phyloP scores from a whole-genome alignment of 2,888 invertebrate species.

The Chymomyza procnemis region DNA sequence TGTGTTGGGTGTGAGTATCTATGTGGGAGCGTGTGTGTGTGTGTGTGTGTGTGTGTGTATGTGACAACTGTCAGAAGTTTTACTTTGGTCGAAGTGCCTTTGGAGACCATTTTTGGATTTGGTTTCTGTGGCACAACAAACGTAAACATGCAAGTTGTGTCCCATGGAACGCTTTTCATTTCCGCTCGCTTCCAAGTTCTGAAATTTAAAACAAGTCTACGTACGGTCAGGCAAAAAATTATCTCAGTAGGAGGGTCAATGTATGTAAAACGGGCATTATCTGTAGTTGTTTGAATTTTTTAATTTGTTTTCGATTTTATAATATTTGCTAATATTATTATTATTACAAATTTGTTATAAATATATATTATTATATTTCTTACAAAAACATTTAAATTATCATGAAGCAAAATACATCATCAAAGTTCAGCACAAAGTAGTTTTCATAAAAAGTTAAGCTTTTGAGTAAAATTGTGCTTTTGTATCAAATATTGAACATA shows the following conservation, averaged over 20 bases:
- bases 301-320: no score
- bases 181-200: constrained; percentile 15
- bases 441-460: no score
- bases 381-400: no score
- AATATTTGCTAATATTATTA: no score
- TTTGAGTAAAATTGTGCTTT: no score
- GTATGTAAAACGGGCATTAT: no score
- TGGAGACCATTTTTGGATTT: constrained; percentile 56
- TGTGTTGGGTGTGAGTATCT: neutral
- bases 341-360: no score
- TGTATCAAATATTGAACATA: no score
- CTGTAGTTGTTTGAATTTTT: no score
- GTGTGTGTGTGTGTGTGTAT: constrained; percentile 11
- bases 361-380: no score
- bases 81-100: constrained; percentile 29
- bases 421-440: no score
- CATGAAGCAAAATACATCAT: no score
- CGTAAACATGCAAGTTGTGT: neutral
- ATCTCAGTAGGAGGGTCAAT: neutral
- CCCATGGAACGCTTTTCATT: neutral
- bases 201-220: constrained; percentile 28
- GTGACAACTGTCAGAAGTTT: constrained; percentile 37
- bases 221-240: neutral
- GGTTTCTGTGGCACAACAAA: constrained; percentile 35
- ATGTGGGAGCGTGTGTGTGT: constrained; percentile 14